Evolutionary conservation across 2,888 invertebrate species (phyloP).

Genomic region (Leptopilina drosophilae): DNA sequence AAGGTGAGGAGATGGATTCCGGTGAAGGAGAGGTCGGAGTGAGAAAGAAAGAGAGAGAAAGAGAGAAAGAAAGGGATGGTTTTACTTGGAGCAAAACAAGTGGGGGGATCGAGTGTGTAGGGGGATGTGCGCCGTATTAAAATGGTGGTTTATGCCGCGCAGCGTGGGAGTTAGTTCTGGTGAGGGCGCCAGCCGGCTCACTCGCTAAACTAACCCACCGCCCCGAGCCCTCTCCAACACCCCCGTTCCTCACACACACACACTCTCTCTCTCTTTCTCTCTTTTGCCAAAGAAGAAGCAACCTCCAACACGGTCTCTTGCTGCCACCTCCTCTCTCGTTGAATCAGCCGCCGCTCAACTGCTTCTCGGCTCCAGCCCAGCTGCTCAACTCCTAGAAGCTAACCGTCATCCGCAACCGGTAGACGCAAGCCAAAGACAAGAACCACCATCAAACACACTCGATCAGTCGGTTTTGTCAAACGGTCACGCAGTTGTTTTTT

Average conservation of each 20-base stretch:
- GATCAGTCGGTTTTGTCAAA: not conserved
- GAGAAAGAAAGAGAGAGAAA: too few species aligned
- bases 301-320: slow-evolving; percentile 28
- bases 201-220: slow-evolving; percentile 68
- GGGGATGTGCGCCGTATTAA: slow-evolving; percentile 56
- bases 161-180: slow-evolving; percentile 76
- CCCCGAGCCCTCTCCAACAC: slow-evolving; percentile 56
- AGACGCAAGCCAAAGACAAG: not conserved
- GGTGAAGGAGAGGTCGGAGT: slow-evolving; percentile 57
- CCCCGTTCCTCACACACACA: slow-evolving; percentile 41
- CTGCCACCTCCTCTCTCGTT: slow-evolving; percentile 57
- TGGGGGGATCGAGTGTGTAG: slow-evolving; percentile 45
- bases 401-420: slow-evolving; percentile 40
- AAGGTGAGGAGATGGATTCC: slow-evolving; percentile 40
- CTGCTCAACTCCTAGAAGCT: slow-evolving; percentile 43
- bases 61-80: slow-evolving; percentile 49
- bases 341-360: slow-evolving; percentile 45
- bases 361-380: slow-evolving; percentile 45
- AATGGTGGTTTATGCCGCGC: slow-evolving; percentile 67
- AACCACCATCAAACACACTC: slow-evolving; percentile 18
- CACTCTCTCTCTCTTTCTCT: slow-evolving; percentile 43
- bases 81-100: slow-evolving; percentile 51
- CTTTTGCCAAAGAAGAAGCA: slow-evolving; percentile 39
- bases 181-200: slow-evolving; percentile 76
- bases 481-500: slow-evolving; percentile 6